phyloP scores from a whole-genome alignment of 2,113 vertebrate genomes.

The Ailurus styani region DNA sequence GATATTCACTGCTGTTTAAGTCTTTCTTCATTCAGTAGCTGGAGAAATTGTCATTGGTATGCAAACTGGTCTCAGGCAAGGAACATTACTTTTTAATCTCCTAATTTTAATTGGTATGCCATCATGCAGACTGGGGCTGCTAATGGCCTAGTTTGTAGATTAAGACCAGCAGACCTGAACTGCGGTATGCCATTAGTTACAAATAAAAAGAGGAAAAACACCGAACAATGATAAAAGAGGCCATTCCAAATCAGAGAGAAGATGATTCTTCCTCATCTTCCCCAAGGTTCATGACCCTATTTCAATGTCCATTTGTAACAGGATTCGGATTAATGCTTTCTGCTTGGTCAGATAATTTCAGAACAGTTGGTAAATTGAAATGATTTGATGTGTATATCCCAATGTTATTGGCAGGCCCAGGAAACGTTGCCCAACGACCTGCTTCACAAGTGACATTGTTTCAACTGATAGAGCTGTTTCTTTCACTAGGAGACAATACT shows the following conservation, averaged over 20 bases:
- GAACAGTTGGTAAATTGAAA: constrained; percentile 80
- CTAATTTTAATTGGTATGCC: constrained; percentile 81
- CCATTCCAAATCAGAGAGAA: constrained; percentile 68
- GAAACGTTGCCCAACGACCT: constrained; percentile 61
- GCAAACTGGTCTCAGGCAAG: constrained; percentile 72
- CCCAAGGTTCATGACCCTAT: constrained; percentile 63
- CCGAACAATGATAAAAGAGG: constrained; percentile 72
- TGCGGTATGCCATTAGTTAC: constrained; percentile 72
- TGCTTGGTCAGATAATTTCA: constrained; percentile 74
- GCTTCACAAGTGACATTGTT: constrained; percentile 65
- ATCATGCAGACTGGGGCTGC: constrained; percentile 66
- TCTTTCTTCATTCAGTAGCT: constrained; percentile 71
- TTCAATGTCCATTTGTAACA: constrained; percentile 69
- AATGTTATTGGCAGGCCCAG: constrained; percentile 58
- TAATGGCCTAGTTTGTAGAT: constrained; percentile 79
- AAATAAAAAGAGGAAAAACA: constrained; percentile 76
- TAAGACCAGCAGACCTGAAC: constrained; percentile 78
- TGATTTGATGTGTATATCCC: constrained; percentile 68
- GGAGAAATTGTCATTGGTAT: constrained; percentile 76
- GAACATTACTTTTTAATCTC: constrained; percentile 80
- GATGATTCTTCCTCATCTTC: constrained; percentile 63
- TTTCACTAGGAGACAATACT: constrained; percentile 52
- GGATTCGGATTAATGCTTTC: constrained; percentile 69
- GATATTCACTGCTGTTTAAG: constrained; percentile 67
- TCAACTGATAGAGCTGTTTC: constrained; percentile 54